Conservation (phyloP, 2,888 invertebrate species). For the Rhagium mordax region DNA sequence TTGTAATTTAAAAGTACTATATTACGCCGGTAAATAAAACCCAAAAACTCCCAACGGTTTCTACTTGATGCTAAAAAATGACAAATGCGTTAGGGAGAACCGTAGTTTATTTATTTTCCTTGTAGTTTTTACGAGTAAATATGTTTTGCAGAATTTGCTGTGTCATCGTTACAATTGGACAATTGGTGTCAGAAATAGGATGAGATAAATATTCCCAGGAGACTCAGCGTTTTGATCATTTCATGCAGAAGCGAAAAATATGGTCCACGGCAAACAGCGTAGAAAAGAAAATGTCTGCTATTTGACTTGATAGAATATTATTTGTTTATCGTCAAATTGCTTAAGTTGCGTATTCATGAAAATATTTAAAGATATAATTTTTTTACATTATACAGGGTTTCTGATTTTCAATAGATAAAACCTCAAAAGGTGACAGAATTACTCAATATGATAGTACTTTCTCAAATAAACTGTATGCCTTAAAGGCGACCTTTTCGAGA, state of each 20-base stretch:
- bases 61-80: background rate
- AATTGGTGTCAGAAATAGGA: conserved; percentile 14
- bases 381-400: too few relatives aligned
- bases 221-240: background rate
- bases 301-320: too few relatives aligned
- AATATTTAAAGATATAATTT: too few relatives aligned
- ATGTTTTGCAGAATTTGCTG: conserved; percentile 4
- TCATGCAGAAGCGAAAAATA: background rate
- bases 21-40: background rate
- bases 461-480: too few relatives aligned
- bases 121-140: conserved; percentile 9
- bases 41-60: background rate
- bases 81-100: background rate
- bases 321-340: too few relatives aligned
- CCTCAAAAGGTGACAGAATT: too few relatives aligned
- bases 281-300: background rate
- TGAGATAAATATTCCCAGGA: conserved; percentile 10
- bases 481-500: too few relatives aligned
- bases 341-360: too few relatives aligned
- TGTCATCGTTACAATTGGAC: conserved; percentile 19
- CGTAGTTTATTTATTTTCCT: conserved; percentile 1
- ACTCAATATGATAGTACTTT: too few relatives aligned
- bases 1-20: background rate
- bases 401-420: too few relatives aligned
- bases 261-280: background rate